phyloP scores from a whole-genome alignment of 2,797 vertebrate species.

The Acipenser ruthenus region DNA sequence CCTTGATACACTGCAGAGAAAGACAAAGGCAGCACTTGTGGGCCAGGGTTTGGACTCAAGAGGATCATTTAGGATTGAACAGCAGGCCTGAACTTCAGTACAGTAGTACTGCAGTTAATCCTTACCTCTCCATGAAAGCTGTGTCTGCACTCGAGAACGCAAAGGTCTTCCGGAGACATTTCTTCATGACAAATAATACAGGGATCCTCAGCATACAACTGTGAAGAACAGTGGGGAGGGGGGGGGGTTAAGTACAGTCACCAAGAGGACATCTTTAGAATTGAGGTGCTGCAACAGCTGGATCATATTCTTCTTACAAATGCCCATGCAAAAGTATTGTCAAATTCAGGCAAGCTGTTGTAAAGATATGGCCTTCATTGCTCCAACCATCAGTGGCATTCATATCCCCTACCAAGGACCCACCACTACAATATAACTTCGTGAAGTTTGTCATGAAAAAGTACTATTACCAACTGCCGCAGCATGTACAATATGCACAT shows the following conservation, averaged over 20 bases:
- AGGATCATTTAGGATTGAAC: background rate
- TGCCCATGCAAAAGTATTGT: no score
- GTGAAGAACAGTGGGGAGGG: background rate
- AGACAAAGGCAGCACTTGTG: background rate
- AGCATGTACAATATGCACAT: no score
- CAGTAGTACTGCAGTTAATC: background rate
- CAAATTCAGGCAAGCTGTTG: no score
- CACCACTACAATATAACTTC: no score
- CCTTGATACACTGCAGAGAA: constrained; percentile 71
- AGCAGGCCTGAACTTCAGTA: no score
- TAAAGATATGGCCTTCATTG: no score
- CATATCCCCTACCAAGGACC: no score
- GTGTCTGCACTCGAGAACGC: constrained; percentile 78
- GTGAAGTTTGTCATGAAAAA: no score
- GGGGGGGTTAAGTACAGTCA: constrained; percentile 1
- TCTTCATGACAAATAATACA: constrained; percentile 84
- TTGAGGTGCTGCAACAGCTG: no score
- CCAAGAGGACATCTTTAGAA: background rate
- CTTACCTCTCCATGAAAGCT: constrained; percentile 78
- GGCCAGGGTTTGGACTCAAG: background rate
- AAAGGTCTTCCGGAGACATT: constrained; percentile 52
- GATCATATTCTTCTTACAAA: no score
- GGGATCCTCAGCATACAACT: constrained; percentile 66
- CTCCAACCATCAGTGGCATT: no score
- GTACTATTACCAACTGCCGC: no score